Base-by-base conservation (phyloP, 2,113 vertebrate genomes). In the Oryzias melastigma region DNA sequence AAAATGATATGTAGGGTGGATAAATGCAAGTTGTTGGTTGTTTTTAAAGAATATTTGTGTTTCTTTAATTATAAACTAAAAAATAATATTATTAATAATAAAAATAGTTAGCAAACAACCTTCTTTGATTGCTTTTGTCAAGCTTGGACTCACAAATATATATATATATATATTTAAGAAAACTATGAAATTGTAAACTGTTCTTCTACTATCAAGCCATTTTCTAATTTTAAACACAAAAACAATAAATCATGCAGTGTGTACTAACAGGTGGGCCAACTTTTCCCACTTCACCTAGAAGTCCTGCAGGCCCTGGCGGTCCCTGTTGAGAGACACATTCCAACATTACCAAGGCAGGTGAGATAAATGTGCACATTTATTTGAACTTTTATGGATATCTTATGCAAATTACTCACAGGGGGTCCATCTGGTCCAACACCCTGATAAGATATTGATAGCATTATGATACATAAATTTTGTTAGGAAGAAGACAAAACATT, bases 271-370 rank as follows among this genome's bases (percentile, higher is more conserved):
- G 70, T 14, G 90, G 85, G 70, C 97, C 97, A 58, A 77, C 87
- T 84, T 88, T 95, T 62, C 96, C 97, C 72, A 94, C 74, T 85
- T 95, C 93, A 68, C 97, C 97, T 0, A 84, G 92, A 88, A 98
- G 95, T 71, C 97, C 96, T 83, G 93, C 89, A 82, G 93, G 90
- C 67, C 97, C 97, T 19, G 92, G 90, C 73, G 91, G 87, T 65
- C 97, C 97, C 97, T 99, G 55, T 62, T 82, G 35, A 78, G 41
- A 90, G 46, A 52, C 17, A 43, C 15, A 13, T n/a, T 29, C 63
- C 4, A 44, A 8, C 41, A 63, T 50, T 29, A 47, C 17, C 35
- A 15, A 52, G 4, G 64, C 24, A 5, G 15, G n/a, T 45, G 27
- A 29, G 15, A 25, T 35, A 12, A 20, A 60, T 8, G 17, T 7